Conservation (phyloP, 2,797 vertebrate species). For the Podarcis siculus region DNA sequence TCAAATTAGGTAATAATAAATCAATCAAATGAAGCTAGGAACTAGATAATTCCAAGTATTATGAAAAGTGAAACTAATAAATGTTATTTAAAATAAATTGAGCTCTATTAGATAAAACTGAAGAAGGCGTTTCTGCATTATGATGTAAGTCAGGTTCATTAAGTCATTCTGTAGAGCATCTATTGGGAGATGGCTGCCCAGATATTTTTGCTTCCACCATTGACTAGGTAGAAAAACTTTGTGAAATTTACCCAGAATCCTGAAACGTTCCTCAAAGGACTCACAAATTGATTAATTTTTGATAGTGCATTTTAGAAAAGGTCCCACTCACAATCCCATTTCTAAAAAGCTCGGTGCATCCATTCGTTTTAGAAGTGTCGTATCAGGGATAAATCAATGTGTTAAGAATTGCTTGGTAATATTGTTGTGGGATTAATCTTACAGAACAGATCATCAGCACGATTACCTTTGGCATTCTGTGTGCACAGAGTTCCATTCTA, state of each 20-base stretch:
- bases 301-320: constrained; percentile 42
- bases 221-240: not conserved
- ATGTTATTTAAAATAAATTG: not conserved
- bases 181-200: not conserved
- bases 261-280: constrained; percentile 29
- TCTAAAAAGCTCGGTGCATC: constrained; percentile 63
- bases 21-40: not conserved
- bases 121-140: not conserved
- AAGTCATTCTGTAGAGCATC: not conserved
- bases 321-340: constrained; percentile 49
- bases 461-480: constrained; percentile 80
- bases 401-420: constrained; percentile 81
- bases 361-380: constrained; percentile 80
- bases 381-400: constrained; percentile 79
- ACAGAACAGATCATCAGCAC: constrained; percentile 76
- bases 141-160: not conserved
- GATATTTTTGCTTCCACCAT: not conserved
- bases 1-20: not conserved
- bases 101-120: not conserved
- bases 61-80: not conserved
- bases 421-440: constrained; percentile 83
- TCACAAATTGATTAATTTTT: constrained; percentile 69
- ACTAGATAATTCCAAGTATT: not conserved
- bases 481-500: constrained; percentile 71
- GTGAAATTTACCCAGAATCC: constrained; percentile 10